phyloP scores from a whole-genome alignment of 2,888 invertebrate genomes.

The Parnassius mnemosyne region DNA sequence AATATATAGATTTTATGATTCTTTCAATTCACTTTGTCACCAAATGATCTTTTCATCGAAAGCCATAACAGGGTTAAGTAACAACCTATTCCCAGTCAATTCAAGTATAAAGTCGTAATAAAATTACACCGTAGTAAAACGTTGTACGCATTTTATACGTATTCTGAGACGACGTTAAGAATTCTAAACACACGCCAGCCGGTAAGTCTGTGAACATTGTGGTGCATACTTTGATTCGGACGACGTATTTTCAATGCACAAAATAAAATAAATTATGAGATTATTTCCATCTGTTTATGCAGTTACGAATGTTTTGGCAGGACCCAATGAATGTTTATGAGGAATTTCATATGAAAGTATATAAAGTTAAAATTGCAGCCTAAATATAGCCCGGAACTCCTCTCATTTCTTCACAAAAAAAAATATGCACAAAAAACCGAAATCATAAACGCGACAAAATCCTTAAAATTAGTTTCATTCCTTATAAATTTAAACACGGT shows the following conservation, averaged over 20 bases:
- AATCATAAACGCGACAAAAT: no score
- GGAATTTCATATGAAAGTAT: no score
- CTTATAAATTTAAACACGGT: no score
- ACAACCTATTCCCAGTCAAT: conserved; percentile 15
- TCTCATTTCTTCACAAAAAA: no score
- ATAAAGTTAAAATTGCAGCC: no score
- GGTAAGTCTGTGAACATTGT: conserved; percentile 4
- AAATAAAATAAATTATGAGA: conserved; percentile 16
- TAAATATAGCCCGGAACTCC: no score
- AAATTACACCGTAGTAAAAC: conserved; percentile 9
- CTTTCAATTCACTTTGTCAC: no score
- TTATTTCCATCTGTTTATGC: conserved; percentile 12
- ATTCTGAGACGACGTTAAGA: conserved; percentile 1
- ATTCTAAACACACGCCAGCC: conserved; percentile 6
- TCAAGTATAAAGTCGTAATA: conserved; percentile 18
- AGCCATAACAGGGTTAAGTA: conserved; percentile 12
- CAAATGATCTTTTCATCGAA: neutral
- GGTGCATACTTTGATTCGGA: conserved; percentile 12
- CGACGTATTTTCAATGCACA: conserved; percentile 20
- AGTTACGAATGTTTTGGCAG: no score
- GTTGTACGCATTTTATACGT: conserved; percentile 4
- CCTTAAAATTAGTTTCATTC: no score
- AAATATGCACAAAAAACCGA: no score
- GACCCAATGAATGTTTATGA: no score
- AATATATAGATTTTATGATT: no score